Percentiles rank a stretch among this genome's conserved stretches.
These are phyloP conservation scores for Bombus pyrosoma DNA, from an alignment of 1,140 invertebrate species.

Conservation along the genomic window DNA sequence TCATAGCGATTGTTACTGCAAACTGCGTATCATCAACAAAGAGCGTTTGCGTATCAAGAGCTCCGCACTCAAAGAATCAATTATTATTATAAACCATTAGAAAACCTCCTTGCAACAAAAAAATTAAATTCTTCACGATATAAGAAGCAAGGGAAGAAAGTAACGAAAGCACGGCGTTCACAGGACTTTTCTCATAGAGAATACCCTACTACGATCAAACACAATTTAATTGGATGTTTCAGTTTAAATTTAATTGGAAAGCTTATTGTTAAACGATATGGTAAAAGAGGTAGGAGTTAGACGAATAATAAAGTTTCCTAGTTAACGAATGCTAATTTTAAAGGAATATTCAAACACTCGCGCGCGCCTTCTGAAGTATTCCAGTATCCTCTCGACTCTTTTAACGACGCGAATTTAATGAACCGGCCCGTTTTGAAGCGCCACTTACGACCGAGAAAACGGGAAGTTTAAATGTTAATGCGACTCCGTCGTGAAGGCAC, in stretches of 20 bases:
- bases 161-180: too few relatives aligned
- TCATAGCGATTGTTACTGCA: too few relatives aligned
- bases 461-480: conserved; percentile 36
- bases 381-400: neutral
- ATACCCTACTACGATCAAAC: neutral
- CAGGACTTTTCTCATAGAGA: too few relatives aligned
- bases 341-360: conserved; percentile 37
- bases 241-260: conserved; percentile 32
- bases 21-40: too few relatives aligned
- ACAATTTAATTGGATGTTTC: neutral
- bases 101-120: too few relatives aligned
- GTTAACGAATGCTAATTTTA: conserved; percentile 31
- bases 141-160: too few relatives aligned
- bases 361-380: conserved; percentile 10
- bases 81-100: too few relatives aligned
- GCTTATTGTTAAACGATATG: conserved; percentile 9
- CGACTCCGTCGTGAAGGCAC: neutral
- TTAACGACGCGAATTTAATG: conserved; percentile 33
- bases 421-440: conserved; percentile 5
- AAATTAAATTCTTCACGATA: too few relatives aligned
- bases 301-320: neutral
- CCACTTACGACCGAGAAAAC: conserved; percentile 3
- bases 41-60: too few relatives aligned
- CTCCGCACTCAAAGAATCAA: too few relatives aligned
- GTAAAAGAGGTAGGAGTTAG: neutral